These are phyloP conservation scores for Percopsis omiscomaycus DNA, from an alignment of 2,797 vertebrate genomes.

Conservation along the genomic window DNA sequence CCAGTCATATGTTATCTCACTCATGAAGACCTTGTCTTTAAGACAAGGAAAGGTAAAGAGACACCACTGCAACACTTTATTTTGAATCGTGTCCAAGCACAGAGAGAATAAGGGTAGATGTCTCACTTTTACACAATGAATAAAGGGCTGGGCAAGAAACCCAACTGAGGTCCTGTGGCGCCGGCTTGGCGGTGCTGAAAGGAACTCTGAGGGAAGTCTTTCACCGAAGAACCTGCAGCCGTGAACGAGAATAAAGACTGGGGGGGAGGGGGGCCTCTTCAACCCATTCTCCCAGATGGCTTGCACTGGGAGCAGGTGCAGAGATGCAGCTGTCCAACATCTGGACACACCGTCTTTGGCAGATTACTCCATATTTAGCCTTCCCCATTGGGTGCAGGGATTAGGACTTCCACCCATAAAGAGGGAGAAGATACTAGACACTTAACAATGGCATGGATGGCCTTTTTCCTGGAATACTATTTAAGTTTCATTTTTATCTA, in stretches of 20 bases:
- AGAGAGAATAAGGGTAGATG: constrained; percentile 32
- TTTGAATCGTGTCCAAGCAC: constrained; percentile 36
- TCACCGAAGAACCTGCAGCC: constrained; percentile 38
- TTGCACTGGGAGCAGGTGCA: constrained; percentile 72
- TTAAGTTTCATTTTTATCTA: constrained; percentile 15
- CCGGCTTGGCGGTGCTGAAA: constrained; percentile 42
- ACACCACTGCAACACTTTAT: constrained; percentile 38
- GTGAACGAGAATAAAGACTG: constrained; percentile 26
- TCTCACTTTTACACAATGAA: constrained; percentile 52
- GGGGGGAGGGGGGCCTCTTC: constrained; percentile 11
- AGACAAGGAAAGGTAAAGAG: constrained; percentile 56
- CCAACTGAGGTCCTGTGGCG: constrained; percentile 40
- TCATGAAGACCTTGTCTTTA: constrained; percentile 37
- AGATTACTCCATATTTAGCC: constrained; percentile 68
- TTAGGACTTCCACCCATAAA: constrained; percentile 54
- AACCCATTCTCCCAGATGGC: constrained; percentile 51
- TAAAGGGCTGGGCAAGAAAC: constrained; percentile 39
- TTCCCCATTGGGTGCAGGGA: constrained; percentile 52
- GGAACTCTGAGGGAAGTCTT: constrained; percentile 17
- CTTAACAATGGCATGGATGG: constrained; percentile 63
- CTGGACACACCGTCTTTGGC: constrained; percentile 63
- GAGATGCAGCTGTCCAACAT: constrained; percentile 62
- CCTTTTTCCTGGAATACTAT: constrained; percentile 39
- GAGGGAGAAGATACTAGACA: constrained; percentile 63
- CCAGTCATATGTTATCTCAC: constrained; percentile 21